These are phyloP conservation scores for Brachylomia viminalis DNA, from an alignment of 2,888 invertebrate species.

Conservation along the genomic window DNA sequence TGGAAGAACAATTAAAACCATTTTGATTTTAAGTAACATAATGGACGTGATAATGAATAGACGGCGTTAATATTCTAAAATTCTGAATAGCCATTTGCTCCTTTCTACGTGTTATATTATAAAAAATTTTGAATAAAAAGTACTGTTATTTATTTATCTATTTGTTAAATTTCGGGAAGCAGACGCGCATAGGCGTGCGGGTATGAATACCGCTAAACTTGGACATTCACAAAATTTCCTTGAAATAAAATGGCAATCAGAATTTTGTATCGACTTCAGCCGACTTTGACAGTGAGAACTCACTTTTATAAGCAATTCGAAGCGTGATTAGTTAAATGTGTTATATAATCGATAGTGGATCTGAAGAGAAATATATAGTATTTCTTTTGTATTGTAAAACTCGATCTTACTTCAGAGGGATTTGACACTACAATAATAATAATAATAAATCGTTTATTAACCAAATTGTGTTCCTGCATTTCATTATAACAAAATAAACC, in stretches of 20 bases:
- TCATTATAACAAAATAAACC: no score
- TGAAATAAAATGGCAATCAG: neutral
- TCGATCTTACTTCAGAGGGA: neutral
- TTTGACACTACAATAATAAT: no score
- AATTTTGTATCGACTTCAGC: neutral
- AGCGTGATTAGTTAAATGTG: neutral
- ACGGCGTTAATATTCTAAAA: neutral
- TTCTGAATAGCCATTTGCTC: neutral
- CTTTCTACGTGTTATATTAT: neutral
- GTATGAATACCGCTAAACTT: neutral
- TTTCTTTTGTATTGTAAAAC: neutral
- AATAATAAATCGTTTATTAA: no score
- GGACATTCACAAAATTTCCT: neutral
- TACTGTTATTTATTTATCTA: neutral
- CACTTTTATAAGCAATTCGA: neutral
- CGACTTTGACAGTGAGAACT: neutral
- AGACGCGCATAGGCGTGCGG: neutral
- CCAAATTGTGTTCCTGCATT: no score
- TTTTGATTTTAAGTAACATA: constrained; percentile 32
- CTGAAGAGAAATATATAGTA: neutral
- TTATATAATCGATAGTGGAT: neutral
- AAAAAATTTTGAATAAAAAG: neutral
- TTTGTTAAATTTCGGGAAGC: neutral
- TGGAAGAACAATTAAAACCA: constrained; percentile 43
- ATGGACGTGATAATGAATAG: constrained; percentile 31